Evolutionary conservation across 1,140 invertebrate species (phyloP).

Genomic region (Lepidurus couesii): DNA sequence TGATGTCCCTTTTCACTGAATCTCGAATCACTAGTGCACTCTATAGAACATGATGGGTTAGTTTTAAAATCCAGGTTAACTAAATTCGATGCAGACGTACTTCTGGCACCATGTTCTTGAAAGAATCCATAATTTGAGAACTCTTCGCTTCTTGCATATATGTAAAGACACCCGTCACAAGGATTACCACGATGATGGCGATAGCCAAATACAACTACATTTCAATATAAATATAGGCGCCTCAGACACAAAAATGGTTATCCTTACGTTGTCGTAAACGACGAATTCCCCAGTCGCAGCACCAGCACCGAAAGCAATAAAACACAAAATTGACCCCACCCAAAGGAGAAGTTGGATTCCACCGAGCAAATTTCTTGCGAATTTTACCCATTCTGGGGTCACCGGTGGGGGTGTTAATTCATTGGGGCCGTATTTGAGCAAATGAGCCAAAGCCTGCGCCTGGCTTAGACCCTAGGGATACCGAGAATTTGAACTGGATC

Average conservation of each 20-base stretch:
- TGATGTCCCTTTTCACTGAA: conserved; percentile 55
- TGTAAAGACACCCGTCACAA: conserved; percentile 28
- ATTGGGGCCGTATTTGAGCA: conserved; percentile 27
- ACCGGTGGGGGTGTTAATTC: conserved; percentile 24
- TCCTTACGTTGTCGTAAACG: conserved; percentile 26
- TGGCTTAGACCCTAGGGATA: conserved; percentile 20
- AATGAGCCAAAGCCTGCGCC: background rate
- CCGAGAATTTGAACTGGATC: background rate
- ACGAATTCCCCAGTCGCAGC: background rate
- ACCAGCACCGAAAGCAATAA: conserved; percentile 26
- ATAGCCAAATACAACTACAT: conserved; percentile 29
- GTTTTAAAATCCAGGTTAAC: background rate
- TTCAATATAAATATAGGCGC: background rate
- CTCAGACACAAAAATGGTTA: background rate
- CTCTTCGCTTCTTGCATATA: conserved; percentile 32
- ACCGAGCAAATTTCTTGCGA: conserved; percentile 26
- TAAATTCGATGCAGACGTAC: background rate
- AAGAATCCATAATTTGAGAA: conserved; percentile 29
- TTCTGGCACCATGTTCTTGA: conserved; percentile 33
- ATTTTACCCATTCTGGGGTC: conserved; percentile 30
- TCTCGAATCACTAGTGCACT: conserved; percentile 55
- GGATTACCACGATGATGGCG: conserved; percentile 23
- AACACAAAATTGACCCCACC: conserved; percentile 25
- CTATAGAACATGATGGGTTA: background rate
- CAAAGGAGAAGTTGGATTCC: conserved; percentile 26